phyloP scores from a whole-genome alignment of 2,113 vertebrate species.

The Grantiella picta region DNA sequence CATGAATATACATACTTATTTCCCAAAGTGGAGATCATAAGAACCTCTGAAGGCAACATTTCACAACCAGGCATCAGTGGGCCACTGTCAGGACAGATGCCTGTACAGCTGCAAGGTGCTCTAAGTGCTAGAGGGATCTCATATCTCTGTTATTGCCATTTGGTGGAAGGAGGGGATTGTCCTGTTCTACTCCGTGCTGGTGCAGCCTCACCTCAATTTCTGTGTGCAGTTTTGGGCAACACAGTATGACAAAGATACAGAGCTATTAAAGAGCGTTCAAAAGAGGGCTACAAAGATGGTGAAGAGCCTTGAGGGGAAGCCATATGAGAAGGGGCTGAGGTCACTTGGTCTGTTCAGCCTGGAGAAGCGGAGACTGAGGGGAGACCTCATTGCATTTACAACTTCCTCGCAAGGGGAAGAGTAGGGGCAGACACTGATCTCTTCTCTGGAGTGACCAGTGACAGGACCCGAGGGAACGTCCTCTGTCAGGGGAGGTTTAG shows the following conservation, averaged over 20 bases:
- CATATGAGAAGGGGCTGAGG: fast-evolving
- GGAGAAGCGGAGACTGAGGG: background rate
- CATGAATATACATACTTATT: background rate
- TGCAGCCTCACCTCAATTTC: background rate
- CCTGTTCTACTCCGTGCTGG: background rate
- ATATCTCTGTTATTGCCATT: background rate
- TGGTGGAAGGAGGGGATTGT: fast-evolving
- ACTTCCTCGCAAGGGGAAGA: background rate
- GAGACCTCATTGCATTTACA: background rate
- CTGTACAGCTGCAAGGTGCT: background rate
- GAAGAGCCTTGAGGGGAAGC: background rate
- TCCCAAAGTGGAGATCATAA: background rate
- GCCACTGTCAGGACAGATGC: background rate
- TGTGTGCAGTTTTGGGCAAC: background rate
- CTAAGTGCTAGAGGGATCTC: background rate
- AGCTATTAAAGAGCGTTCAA: background rate
- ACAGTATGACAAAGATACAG: background rate
- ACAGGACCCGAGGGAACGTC: fast-evolving
- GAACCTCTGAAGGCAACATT: background rate
- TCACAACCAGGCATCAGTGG: background rate
- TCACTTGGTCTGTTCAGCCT: background rate
- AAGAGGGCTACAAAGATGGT: background rate
- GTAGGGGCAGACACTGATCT: background rate
- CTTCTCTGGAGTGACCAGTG: background rate
- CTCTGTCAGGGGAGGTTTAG: background rate